A percentile compares a stretch with the other conserved stretches of the same genome.
Evolutionary conservation across 2,797 vertebrate species (phyloP).

Genomic region (Sebastes glaucus): DNA sequence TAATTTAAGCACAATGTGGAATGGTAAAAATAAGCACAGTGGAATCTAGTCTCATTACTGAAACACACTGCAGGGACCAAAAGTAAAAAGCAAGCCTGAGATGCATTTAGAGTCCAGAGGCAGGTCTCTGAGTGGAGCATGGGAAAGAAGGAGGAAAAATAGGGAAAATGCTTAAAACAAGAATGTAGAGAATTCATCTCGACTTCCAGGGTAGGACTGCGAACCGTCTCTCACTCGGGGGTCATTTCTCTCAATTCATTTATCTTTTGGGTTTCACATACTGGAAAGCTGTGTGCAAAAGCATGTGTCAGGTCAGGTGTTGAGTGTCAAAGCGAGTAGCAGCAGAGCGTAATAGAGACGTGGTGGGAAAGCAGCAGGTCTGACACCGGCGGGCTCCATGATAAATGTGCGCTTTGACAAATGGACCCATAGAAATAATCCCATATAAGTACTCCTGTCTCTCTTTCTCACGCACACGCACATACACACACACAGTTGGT

Average conservation of each 20-base stretch:
- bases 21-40: not conserved
- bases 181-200: not conserved
- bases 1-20: not conserved
- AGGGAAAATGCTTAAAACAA: not conserved
- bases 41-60: constrained; percentile 12
- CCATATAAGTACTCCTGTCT: constrained; percentile 41
- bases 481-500: not conserved
- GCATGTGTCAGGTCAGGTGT: constrained; percentile 55
- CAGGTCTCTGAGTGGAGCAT: not conserved
- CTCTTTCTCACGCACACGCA: not conserved
- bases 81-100: not conserved
- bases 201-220: not conserved
- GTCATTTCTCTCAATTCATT: not conserved
- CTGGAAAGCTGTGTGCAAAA: not conserved
- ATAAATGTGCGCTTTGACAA: constrained; percentile 79
- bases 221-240: not conserved
- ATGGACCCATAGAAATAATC: constrained; percentile 63
- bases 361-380: constrained; percentile 62
- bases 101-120: not conserved
- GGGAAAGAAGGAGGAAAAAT: not conserved
- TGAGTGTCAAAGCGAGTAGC: constrained; percentile 59
- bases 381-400: constrained; percentile 69
- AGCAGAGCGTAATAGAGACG: constrained; percentile 68
- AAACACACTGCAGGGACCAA: constrained; percentile 3
- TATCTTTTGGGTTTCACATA: not conserved